phyloP scores from a whole-genome alignment of 2,888 invertebrate species.

The Exocentrus adspersus region DNA sequence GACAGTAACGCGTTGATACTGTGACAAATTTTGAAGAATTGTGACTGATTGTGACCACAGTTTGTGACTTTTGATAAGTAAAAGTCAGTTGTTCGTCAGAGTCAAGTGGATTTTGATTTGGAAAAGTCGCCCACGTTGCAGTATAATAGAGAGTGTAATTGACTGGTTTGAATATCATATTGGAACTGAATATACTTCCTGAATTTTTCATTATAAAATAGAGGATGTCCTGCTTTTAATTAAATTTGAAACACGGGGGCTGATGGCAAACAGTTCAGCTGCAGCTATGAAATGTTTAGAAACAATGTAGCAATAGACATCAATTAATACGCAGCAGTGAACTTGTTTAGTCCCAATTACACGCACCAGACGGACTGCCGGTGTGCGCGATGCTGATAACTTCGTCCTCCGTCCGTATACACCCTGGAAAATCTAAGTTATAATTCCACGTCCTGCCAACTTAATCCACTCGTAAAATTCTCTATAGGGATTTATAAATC shows the following conservation, averaged over 20 bases:
- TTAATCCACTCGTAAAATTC: constrained; percentile 23
- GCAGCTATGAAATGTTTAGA: constrained; percentile 55
- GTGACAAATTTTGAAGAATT: too few relatives aligned
- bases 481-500: constrained; percentile 17
- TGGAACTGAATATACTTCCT: too few relatives aligned
- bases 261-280: constrained; percentile 40
- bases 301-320: constrained; percentile 64
- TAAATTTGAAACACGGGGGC: constrained; percentile 57
- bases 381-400: constrained; percentile 61
- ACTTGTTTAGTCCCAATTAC: constrained; percentile 64
- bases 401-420: constrained; percentile 28
- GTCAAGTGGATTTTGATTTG: too few relatives aligned
- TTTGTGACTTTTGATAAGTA: too few relatives aligned
- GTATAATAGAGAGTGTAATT: too few relatives aligned
- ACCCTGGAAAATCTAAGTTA: constrained; percentile 33
- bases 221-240: constrained; percentile 48
- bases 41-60: too few relatives aligned
- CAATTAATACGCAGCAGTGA: constrained; percentile 64
- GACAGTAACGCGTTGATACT: too few relatives aligned
- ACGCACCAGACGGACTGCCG: constrained; percentile 61
- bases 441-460: constrained; percentile 33
- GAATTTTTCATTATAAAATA: constrained; percentile 4
- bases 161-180: too few relatives aligned
- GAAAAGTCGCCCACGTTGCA: too few relatives aligned
- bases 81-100: too few relatives aligned